Conservation (phyloP, 2,113 vertebrate species). For the Pomatostomus ruficeps region DNA sequence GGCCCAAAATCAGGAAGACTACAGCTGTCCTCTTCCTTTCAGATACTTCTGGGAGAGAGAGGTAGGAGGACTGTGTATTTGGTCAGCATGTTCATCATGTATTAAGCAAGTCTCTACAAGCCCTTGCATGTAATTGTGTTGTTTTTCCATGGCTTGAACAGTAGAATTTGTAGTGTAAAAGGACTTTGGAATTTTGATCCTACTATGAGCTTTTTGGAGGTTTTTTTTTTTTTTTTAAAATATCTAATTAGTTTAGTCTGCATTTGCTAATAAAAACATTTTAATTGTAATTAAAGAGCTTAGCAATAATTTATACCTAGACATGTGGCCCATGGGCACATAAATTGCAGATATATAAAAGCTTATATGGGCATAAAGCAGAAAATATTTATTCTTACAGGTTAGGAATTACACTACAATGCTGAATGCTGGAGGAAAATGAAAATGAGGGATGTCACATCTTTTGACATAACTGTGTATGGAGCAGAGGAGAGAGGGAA, state of each 20-base stretch:
- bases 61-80: conserved; percentile 53
- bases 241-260: conserved; percentile 43
- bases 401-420: not conserved
- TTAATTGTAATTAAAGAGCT: conserved; percentile 27
- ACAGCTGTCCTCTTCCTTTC: conserved; percentile 77
- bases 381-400: not conserved
- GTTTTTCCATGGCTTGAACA: conserved; percentile 41
- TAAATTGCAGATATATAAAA: not conserved
- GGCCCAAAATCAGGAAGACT: conserved; percentile 70
- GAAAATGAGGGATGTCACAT: not conserved
- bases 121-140: conserved; percentile 54
- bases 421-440: not conserved
- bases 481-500: not conserved
- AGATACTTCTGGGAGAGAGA: conserved; percentile 64
- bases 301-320: conserved; percentile 23
- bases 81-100: conserved; percentile 49
- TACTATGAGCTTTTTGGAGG: not conserved
- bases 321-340: not conserved
- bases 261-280: conserved; percentile 49
- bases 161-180: conserved; percentile 53
- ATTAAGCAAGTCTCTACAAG: conserved; percentile 54
- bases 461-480: not conserved
- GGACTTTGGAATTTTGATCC: conserved; percentile 30
- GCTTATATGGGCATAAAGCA: not conserved
- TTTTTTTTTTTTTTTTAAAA: not conserved